Evolutionary conservation across 2,797 vertebrate genomes (phyloP).

Genomic region (Carcharodon carcharias): DNA sequence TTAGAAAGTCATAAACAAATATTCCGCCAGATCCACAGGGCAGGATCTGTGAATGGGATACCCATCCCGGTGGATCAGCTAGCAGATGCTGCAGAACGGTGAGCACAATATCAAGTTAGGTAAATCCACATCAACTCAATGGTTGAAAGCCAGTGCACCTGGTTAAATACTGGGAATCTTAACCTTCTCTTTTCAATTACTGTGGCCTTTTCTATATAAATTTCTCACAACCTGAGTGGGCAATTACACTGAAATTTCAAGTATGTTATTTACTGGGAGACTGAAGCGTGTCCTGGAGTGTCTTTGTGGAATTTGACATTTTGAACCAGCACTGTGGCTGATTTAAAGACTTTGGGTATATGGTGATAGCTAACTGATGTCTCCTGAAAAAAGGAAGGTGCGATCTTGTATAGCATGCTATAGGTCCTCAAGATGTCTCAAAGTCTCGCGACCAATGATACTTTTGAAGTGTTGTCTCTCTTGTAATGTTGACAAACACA

Average conservation of each 20-base stretch:
- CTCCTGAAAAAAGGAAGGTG: neutral
- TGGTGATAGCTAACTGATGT: neutral
- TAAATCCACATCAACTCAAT: neutral
- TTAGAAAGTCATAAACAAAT: conserved; percentile 82
- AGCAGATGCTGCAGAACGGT: conserved; percentile 96
- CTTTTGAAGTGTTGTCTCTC: neutral
- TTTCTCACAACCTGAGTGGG: conserved; percentile 46
- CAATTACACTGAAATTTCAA: conserved; percentile 48
- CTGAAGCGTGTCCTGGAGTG: neutral
- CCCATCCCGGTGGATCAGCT: conserved; percentile 88
- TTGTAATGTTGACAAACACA: neutral
- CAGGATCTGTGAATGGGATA: conserved; percentile 85
- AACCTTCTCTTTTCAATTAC: neutral
- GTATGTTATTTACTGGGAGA: conserved; percentile 40
- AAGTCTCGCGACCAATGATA: neutral
- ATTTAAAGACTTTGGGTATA: neutral
- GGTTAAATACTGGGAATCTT: neutral
- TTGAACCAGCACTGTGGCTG: neutral
- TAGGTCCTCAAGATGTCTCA: neutral
- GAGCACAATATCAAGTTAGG: conserved; percentile 45
- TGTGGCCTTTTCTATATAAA: neutral
- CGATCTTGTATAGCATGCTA: neutral
- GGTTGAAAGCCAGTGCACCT: neutral
- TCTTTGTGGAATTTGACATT: neutral
- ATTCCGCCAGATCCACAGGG: conserved; percentile 88